Conservation (phyloP, 2,797 vertebrate species). For the Gallinago solitaria region DNA sequence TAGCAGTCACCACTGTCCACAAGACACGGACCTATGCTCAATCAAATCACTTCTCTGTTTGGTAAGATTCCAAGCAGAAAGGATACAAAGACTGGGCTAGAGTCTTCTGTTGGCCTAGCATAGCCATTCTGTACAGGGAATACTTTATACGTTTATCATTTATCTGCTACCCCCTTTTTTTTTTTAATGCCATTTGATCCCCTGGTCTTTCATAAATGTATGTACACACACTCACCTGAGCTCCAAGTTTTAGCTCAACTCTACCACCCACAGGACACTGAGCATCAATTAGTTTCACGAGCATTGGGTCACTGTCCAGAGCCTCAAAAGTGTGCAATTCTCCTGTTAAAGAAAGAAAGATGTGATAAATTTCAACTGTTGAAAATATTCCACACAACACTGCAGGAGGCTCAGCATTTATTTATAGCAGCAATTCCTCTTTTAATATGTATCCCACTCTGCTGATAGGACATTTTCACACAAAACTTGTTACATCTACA, state of each 20-base stretch:
- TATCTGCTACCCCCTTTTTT: not conserved
- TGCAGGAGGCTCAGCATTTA: not conserved
- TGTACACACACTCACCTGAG: constrained; percentile 81
- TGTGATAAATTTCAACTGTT: not conserved
- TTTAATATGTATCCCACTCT: not conserved
- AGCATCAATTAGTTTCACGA: constrained; percentile 84
- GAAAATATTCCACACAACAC: not conserved
- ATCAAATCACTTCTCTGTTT: not conserved
- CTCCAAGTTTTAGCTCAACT: constrained; percentile 91
- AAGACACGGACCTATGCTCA: not conserved
- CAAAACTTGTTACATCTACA: not conserved
- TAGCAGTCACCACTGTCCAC: not conserved
- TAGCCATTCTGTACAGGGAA: not conserved
- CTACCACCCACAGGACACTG: constrained; percentile 88
- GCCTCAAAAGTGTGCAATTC: constrained; percentile 83
- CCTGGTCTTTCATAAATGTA: not conserved
- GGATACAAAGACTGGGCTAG: not conserved
- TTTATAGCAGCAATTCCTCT: not conserved
- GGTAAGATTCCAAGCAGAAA: not conserved
- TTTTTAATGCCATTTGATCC: not conserved
- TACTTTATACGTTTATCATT: not conserved
- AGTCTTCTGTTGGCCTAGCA: not conserved
- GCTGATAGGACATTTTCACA: not conserved
- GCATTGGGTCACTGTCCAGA: constrained; percentile 88
- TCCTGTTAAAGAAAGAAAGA: constrained; percentile 73